Evolutionary conservation across 2,888 invertebrate genomes (phyloP).

Genomic region (Tethea ocularis): DNA sequence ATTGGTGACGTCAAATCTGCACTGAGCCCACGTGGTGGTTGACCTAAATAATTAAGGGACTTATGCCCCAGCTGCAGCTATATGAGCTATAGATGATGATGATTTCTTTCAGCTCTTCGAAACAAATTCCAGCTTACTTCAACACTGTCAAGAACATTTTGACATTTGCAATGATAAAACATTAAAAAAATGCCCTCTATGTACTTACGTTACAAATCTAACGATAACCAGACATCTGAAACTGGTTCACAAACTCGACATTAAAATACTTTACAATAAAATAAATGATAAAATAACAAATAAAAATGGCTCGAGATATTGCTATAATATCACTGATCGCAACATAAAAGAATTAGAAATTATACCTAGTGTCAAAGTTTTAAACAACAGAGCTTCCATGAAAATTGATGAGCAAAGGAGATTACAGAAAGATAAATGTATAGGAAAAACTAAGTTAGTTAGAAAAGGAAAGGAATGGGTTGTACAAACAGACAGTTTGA

Average conservation of each 20-base stretch:
- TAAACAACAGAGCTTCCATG: constrained; percentile 56
- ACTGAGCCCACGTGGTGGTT: no score
- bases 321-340: constrained; percentile 45
- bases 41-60: no score
- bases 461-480: constrained; percentile 64
- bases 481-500: constrained; percentile 49
- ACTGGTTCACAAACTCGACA: constrained; percentile 41
- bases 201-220: constrained; percentile 49
- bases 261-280: constrained; percentile 39
- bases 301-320: constrained; percentile 45
- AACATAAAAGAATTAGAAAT: constrained; percentile 51
- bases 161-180: constrained; percentile 57
- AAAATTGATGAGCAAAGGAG: constrained; percentile 55
- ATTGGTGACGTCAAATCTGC: no score
- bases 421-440: constrained; percentile 35
- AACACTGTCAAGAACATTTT: constrained; percentile 65
- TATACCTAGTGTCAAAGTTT: constrained; percentile 62
- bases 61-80: no score
- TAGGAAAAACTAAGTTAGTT: constrained; percentile 58
- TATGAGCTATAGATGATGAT: background rate
- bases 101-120: constrained; percentile 59
- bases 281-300: constrained; percentile 45
- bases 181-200: constrained; percentile 67
- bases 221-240: constrained; percentile 49
- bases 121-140: constrained; percentile 52